A percentile compares a stretch with the other conserved stretches of the same genome.
Conservation (phyloP, 2,797 vertebrate species). For the Ceyx erithaca region DNA sequence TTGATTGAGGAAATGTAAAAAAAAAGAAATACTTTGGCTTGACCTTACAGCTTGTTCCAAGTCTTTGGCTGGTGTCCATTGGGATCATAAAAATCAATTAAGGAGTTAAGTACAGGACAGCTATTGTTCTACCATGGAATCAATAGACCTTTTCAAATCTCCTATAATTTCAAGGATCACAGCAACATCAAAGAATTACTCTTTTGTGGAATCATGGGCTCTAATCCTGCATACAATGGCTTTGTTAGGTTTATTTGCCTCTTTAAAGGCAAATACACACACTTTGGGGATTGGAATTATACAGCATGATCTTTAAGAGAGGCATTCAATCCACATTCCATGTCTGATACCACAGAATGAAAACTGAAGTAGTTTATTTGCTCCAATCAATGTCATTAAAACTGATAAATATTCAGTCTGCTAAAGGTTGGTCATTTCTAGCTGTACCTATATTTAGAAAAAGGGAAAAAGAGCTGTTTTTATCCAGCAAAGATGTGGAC, state of each 20-base stretch:
- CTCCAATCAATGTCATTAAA: neutral
- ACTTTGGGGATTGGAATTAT: neutral
- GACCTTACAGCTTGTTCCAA: conserved; percentile 37
- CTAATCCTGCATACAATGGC: neutral
- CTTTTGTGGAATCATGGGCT: neutral
- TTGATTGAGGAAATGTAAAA: conserved; percentile 39
- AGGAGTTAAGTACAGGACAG: conserved; percentile 47
- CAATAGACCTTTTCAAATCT: conserved; percentile 39
- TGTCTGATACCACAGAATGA: neutral
- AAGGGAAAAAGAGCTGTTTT: neutral
- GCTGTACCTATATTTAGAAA: conserved; percentile 21
- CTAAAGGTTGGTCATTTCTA: conserved; percentile 10
- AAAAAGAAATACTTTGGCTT: conserved; percentile 34
- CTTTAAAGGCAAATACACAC: neutral
- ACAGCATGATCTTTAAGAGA: fast-evolving
- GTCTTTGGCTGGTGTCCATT: conserved; percentile 26
- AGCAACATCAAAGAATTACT: conserved; percentile 25
- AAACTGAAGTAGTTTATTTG: neutral
- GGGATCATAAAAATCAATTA: conserved; percentile 58
- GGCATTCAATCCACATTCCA: neutral
- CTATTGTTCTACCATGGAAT: conserved; percentile 39
- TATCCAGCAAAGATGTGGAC: neutral
- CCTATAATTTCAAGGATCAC: conserved; percentile 6
- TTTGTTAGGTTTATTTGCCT: neutral
- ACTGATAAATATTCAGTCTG: conserved; percentile 4